Evolutionary conservation across 2,888 invertebrate genomes (phyloP).

Genomic region (Brenthis ino): DNA sequence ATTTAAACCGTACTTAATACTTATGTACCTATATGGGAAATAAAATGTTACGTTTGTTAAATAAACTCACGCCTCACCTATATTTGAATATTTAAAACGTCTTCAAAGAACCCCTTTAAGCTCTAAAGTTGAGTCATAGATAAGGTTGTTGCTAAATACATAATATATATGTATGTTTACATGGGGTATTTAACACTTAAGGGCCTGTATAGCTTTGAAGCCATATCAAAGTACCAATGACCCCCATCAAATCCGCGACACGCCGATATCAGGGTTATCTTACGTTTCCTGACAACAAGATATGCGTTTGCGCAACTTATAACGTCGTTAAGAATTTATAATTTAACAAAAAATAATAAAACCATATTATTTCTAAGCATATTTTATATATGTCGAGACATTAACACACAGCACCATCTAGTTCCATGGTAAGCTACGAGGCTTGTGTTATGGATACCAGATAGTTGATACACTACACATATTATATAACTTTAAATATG

Average conservation of each 20-base stretch:
- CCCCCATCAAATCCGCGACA: constrained; percentile 42
- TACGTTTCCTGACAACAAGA: constrained; percentile 50
- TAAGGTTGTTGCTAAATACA: background rate
- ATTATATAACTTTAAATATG: too few species aligned
- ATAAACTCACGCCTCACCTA: background rate
- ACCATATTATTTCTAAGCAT: background rate
- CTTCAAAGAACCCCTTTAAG: background rate
- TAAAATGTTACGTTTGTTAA: background rate
- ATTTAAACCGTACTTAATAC: too few species aligned
- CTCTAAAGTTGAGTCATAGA: background rate
- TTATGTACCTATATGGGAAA: background rate
- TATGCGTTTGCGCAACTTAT: constrained; percentile 36
- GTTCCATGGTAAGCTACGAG: too few species aligned
- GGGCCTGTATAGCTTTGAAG: background rate
- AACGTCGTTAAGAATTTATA: constrained; percentile 11
- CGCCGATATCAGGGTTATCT: constrained; percentile 54
- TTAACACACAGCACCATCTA: too few species aligned
- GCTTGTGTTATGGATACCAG: too few species aligned
- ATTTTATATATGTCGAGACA: background rate
- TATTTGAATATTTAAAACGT: background rate
- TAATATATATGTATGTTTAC: background rate
- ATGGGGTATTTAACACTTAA: background rate
- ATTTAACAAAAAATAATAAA: background rate
- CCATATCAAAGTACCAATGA: constrained; percentile 26
- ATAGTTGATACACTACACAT: too few species aligned